These are phyloP conservation scores for Drosophila pallidifrons DNA, from an alignment of 1,140 invertebrate genomes.

Conservation along the genomic window DNA sequence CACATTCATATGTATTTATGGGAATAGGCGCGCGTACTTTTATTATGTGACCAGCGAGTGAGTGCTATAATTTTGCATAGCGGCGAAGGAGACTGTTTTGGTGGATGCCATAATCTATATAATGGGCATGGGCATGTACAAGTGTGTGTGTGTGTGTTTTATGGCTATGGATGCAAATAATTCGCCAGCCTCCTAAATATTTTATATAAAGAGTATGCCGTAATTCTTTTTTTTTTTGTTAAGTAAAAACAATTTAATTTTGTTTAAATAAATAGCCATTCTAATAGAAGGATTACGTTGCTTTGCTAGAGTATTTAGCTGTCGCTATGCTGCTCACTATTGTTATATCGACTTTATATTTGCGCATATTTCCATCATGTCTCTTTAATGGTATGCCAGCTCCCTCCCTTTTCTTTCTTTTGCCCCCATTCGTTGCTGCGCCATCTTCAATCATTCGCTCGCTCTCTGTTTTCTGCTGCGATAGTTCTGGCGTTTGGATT, in stretches of 20 bases:
- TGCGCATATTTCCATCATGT: constrained; percentile 50
- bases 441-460: constrained; percentile 31
- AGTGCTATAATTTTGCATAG: constrained; percentile 15
- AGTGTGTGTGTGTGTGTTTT: background rate
- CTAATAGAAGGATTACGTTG: background rate
- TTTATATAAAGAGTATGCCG: too few species aligned
- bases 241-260: too few species aligned
- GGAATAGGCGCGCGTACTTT: constrained; percentile 52
- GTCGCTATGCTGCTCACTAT: background rate
- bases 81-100: constrained; percentile 1
- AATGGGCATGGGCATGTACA: background rate
- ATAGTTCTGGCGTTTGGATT: constrained; percentile 67
- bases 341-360: constrained; percentile 28
- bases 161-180: background rate
- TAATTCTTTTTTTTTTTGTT: too few species aligned
- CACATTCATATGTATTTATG: constrained; percentile 16
- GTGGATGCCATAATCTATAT: constrained; percentile 11
- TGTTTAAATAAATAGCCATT: background rate
- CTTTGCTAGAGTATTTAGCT: constrained; percentile 8
- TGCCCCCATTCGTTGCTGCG: constrained; percentile 12
- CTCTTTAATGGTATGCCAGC: constrained; percentile 24
- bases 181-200: too few species aligned
- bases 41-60: constrained; percentile 35
- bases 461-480: constrained; percentile 37
- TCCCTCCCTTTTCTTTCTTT: background rate